phyloP scores from a whole-genome alignment of 1,140 invertebrate genomes.

The Pseudachorutes palmiensis region DNA sequence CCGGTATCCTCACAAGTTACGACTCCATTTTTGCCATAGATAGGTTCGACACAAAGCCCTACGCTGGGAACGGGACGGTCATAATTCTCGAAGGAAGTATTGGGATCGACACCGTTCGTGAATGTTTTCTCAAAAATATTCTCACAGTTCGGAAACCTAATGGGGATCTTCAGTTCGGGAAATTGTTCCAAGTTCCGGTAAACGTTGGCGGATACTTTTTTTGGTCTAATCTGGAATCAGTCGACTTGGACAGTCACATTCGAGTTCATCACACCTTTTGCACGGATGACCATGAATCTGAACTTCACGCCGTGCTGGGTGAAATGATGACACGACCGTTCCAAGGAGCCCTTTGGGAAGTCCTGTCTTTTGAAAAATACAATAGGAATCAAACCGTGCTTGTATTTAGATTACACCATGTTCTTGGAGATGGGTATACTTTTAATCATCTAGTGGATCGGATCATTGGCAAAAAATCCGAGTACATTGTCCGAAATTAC shows the following conservation, averaged over 20 bases:
- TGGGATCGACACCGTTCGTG: conserved; percentile 16
- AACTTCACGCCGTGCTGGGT: conserved; percentile 20
- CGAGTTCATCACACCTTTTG: conserved; percentile 19
- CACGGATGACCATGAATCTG: conserved; percentile 24
- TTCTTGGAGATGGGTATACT: conserved; percentile 35
- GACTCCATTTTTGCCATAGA: conserved; percentile 34
- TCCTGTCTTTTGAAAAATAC: conserved; percentile 21
- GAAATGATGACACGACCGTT: conserved; percentile 24
- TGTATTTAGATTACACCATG: conserved; percentile 36
- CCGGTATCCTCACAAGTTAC: conserved; percentile 21
- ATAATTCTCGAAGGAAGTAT: conserved; percentile 25
- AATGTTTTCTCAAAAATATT: conserved; percentile 12
- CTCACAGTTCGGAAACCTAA: conserved; percentile 18
- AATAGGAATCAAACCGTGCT: conserved; percentile 23
- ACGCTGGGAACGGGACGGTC: conserved; percentile 31
- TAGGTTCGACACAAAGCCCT: conserved; percentile 20
- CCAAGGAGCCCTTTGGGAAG: conserved; percentile 28
- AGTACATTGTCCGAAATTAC: conserved; percentile 26
- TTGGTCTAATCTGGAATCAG: conserved; percentile 25
- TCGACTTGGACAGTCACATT: conserved; percentile 22
- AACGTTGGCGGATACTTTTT: conserved; percentile 32
- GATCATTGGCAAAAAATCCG: conserved; percentile 24
- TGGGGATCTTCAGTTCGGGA: conserved; percentile 23
- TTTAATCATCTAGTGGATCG: conserved; percentile 35
- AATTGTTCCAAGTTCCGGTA: conserved; percentile 22